Percentiles rank a stretch among this genome's conserved stretches.
Conservation (phyloP, 2,797 vertebrate genomes). For the Sebastes paucispinis region DNA sequence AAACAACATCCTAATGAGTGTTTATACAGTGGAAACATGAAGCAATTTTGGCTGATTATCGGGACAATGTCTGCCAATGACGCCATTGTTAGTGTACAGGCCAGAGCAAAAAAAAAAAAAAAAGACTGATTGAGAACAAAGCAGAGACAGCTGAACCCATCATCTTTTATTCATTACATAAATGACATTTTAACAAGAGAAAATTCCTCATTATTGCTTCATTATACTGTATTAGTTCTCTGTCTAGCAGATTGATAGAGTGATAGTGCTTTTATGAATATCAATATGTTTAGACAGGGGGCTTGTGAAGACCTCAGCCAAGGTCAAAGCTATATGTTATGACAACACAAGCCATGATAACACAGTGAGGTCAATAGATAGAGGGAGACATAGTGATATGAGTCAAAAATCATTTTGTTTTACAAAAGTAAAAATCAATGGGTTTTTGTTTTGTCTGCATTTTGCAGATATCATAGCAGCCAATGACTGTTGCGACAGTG, state of each 20-base stretch:
- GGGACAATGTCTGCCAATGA: conserved; percentile 79
- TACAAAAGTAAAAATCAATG: background rate
- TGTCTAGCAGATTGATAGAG: conserved; percentile 79
- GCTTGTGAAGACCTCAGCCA: conserved; percentile 72
- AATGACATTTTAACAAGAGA: conserved; percentile 85
- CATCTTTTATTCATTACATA: conserved; percentile 86
- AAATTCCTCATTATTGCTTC: conserved; percentile 83
- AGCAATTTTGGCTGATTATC: conserved; percentile 80
- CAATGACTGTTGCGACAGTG: background rate
- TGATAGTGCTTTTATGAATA: conserved; percentile 82
- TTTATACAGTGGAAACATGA: conserved; percentile 81
- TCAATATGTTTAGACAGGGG: conserved; percentile 78
- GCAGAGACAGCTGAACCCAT: conserved; percentile 79
- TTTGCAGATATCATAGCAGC: conserved; percentile 1
- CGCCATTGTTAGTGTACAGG: conserved; percentile 78
- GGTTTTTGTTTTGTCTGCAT: background rate
- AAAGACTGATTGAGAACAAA: conserved; percentile 79
- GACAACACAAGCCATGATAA: conserved; percentile 57
- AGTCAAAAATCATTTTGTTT: conserved; percentile 8
- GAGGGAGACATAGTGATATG: conserved; percentile 11
- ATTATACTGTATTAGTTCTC: conserved; percentile 82
- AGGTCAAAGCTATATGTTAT: conserved; percentile 80
- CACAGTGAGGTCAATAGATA: conserved; percentile 40
- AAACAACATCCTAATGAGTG: conserved; percentile 90
- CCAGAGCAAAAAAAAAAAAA: conserved; percentile 55